Base-by-base conservation (phyloP, 1,140 invertebrate genomes). In the Tachypleus tridentatus region DNA sequence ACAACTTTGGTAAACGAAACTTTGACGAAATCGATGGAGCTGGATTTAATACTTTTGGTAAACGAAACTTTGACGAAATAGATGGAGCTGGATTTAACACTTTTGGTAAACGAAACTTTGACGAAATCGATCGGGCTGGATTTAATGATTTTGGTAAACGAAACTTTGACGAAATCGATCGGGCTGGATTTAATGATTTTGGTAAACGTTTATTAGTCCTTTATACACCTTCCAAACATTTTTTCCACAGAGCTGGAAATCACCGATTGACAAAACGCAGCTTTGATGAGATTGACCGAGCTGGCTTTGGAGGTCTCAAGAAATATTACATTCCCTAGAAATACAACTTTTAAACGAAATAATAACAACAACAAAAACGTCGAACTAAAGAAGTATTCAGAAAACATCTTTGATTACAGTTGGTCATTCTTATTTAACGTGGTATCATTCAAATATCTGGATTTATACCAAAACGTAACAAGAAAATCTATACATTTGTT, bases 91-190 rank as follows among this genome's bases (percentile, higher is more conserved):
- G 80, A 49, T 83, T 82, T 67, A 77, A 78, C n/a, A 77, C 76
- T 4, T 78, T 84, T 69, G 80, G 79, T 50, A 82, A 82, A 73
- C 69, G 77, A n/a, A 80, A 80, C 67, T 77, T 80, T 57, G 80
- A 81, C 62, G 78, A 82, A 67, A 81, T 82, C 62, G 76, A 82
- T 66, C 69, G 75, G 5, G 65, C 74, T 5, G 70, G 72, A 51
- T 78, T 80, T 61, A 72, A 72, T 10, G 59, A 49, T 8, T 62
- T 60, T 50, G 48, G 8, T 9, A 82, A 82, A 73, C 76, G 78
- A 61, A 84, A 82, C 73, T 83, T 84, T 50, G 79, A 83, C 69
- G 82, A 84, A 70, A 83, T 83, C 67, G 82, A 84, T 72, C 76
- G 78, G 9, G 78, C 78, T 68, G 81, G 81, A 50, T 83, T 82